Conservation (phyloP, 2,113 vertebrate species). For the Nothobranchius furzeri region DNA sequence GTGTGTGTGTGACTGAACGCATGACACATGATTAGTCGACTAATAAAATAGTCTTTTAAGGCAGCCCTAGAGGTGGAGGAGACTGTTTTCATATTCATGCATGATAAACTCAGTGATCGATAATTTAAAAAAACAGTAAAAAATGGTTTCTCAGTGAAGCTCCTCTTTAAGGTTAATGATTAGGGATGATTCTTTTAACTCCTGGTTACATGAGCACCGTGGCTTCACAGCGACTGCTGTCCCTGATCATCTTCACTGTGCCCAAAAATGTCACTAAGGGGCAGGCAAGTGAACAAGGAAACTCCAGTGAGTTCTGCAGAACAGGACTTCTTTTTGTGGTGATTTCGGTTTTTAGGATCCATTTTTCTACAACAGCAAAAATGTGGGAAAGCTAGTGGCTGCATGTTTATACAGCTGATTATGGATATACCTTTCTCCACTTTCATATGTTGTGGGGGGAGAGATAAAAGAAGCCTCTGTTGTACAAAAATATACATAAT, state of each 20-base stretch:
- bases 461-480: constrained; percentile 13
- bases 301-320: constrained; percentile 28
- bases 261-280: constrained; percentile 47
- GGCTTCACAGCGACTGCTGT: constrained; percentile 64
- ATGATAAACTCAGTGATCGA: no score
- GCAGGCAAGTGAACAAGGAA: constrained; percentile 40
- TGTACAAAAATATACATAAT: neutral
- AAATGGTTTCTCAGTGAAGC: no score
- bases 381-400: constrained; percentile 49
- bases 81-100: no score
- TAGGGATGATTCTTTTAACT: constrained; percentile 76
- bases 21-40: no score
- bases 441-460: constrained; percentile 12
- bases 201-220: constrained; percentile 62
- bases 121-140: no score
- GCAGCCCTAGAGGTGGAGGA: no score
- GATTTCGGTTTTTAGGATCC: constrained; percentile 73
- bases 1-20: no score
- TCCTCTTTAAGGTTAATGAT: constrained; percentile 58
- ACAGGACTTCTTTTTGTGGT: constrained; percentile 58
- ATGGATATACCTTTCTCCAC: constrained; percentile 51
- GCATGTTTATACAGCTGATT: constrained; percentile 79
- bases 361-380: constrained; percentile 77
- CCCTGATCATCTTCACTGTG: constrained; percentile 63
- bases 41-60: no score